Base-by-base conservation (phyloP, 2,888 invertebrate genomes). In the Cotesia congregata region DNA sequence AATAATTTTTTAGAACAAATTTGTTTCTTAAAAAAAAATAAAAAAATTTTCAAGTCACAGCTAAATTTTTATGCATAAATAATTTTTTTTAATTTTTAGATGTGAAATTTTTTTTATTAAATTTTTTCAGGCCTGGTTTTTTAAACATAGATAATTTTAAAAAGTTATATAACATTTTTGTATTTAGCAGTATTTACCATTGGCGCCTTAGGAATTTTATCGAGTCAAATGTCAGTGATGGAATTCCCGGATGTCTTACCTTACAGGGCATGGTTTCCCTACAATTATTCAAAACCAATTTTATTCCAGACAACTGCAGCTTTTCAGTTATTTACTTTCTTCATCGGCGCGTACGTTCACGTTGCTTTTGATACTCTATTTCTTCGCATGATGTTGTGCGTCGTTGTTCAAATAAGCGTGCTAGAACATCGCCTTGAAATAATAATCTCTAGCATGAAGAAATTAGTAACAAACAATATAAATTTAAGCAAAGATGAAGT, bases 231-330 rank as follows among this genome's bases (percentile, higher is more conserved):
- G n/a, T 17, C 20, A 20, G n/a, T 17, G 17, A 6, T 15, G 12
- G 17, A 62, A 5, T 62, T 62, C 15, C 17, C 5, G 0, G 0
- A 17, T 5, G 7, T 20, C 1, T n/a, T 62, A 15, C 62, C 62
- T 62, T 62, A 62, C 20, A 62, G 15, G 6, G 62, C n/a, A 15
- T 62, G 62, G 62, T 62, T 17, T 17, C 62, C 62, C 6, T 62
- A 62, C 15, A 62, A 62, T 20, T 62, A 62, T 17, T 17, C 62
- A 6, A 3, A 5, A 7, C 62, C 62, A 62, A 62, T 6, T 15
- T n/a, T 17, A 5, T 62, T 17, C 15, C 12, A 7, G 6, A 5
- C 6, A 20, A 62, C 62, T 62, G 62, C 62, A 20, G 62, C 17
- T 6, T 15, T n/a, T 17, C 62, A 62, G 62, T 15, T 62, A 15